phyloP scores from a whole-genome alignment of 2,113 vertebrate species.

The Hypocryptadius cinnamomeus region DNA sequence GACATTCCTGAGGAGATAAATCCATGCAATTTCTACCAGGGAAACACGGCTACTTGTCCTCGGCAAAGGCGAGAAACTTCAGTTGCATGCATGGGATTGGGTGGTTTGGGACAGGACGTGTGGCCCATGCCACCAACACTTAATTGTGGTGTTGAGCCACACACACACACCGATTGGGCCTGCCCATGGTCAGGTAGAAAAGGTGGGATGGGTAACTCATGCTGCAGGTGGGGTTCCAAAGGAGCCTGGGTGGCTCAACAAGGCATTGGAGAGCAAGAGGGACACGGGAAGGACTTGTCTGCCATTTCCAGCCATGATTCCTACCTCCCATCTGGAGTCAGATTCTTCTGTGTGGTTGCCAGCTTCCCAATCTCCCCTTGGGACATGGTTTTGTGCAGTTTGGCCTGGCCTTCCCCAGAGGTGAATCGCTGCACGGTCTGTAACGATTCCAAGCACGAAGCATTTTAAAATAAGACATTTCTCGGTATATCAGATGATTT shows the following conservation, averaged over 20 bases:
- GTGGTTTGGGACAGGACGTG: neutral
- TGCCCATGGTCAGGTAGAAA: neutral
- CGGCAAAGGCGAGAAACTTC: neutral
- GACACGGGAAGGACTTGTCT: rapidly evolving
- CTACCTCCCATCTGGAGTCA: slow-evolving; percentile 84
- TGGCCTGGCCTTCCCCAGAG: slow-evolving; percentile 71
- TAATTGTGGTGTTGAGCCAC: neutral
- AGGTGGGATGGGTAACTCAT: neutral
- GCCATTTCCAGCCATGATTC: neutral
- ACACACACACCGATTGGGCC: neutral
- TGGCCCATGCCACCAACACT: neutral
- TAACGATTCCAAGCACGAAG: slow-evolving; percentile 24
- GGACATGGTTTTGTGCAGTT: slow-evolving; percentile 87
- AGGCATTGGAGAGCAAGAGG: neutral
- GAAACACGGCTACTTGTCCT: rapidly evolving
- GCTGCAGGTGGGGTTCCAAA: neutral
- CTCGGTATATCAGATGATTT: neutral
- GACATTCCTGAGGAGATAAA: neutral
- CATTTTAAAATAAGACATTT: neutral
- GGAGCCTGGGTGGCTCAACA: neutral
- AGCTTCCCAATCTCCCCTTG: slow-evolving; percentile 86
- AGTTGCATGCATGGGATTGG: neutral
- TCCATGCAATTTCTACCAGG: neutral
- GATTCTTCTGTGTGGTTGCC: slow-evolving; percentile 72
- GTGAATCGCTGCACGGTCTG: slow-evolving; percentile 75